These are phyloP conservation scores for Cyanoramphus novaezelandiae DNA, from an alignment of 2,113 vertebrate species.

Conservation along the genomic window DNA sequence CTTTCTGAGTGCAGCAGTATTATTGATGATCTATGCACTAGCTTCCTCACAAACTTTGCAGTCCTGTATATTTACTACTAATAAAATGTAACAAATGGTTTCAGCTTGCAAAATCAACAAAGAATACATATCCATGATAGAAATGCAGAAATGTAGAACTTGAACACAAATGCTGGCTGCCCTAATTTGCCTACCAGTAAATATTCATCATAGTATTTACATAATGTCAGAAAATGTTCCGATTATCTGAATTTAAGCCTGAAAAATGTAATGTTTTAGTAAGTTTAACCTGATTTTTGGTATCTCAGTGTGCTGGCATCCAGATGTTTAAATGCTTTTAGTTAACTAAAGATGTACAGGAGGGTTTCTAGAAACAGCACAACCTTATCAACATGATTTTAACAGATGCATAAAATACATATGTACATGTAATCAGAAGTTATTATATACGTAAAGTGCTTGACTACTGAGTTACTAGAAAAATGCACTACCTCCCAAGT, in stretches of 20 bases:
- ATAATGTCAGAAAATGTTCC: neutral
- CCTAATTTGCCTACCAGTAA: neutral
- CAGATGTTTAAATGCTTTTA: neutral
- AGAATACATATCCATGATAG: neutral
- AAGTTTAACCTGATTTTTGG: neutral
- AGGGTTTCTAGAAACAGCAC: neutral
- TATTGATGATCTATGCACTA: neutral
- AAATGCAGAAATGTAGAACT: neutral
- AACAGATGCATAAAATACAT: neutral
- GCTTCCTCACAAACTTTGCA: neutral
- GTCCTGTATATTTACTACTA: neutral
- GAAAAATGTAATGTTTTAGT: neutral
- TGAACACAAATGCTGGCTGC: fast-evolving
- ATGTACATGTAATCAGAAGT: neutral
- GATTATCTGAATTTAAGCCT: neutral
- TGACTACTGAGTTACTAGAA: fast-evolving
- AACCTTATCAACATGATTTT: neutral
- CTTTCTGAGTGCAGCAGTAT: neutral
- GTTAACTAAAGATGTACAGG: neutral
- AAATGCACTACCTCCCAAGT: neutral
- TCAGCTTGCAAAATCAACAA: neutral
- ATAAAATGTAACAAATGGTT: neutral
- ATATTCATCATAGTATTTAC: neutral
- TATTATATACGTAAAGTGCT: neutral
- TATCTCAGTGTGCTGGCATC: neutral